These are phyloP conservation scores for Camptogramma bilineatum DNA, from an alignment of 2,888 invertebrate genomes.

Conservation along the genomic window DNA sequence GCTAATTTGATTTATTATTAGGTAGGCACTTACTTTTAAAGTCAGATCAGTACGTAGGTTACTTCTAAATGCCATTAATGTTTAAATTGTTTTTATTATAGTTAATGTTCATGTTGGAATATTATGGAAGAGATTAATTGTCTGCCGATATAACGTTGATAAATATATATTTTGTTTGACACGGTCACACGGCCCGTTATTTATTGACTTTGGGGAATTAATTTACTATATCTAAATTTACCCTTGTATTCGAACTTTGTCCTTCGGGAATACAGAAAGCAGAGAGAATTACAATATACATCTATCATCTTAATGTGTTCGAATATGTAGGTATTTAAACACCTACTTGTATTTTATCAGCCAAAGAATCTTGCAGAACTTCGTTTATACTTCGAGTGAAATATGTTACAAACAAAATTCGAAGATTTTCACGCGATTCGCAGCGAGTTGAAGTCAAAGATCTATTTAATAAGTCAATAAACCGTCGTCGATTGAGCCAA, in stretches of 20 bases:
- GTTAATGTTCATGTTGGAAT: constrained; percentile 18
- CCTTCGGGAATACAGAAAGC: constrained; percentile 23
- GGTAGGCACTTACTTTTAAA: not conserved
- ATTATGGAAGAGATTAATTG: constrained; percentile 29
- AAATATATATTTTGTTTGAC: constrained; percentile 38
- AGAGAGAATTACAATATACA: constrained; percentile 25
- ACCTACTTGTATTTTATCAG: constrained; percentile 20
- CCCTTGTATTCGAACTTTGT: constrained; percentile 27
- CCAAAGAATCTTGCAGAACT: constrained; percentile 14
- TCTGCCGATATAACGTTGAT: constrained; percentile 26
- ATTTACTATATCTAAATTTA: constrained; percentile 34
- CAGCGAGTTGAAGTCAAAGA: constrained; percentile 67
- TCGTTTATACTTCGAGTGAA: constrained; percentile 22
- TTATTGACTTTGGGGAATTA: constrained; percentile 43
- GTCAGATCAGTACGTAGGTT: not conserved
- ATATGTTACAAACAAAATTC: constrained; percentile 55
- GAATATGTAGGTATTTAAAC: constrained; percentile 15
- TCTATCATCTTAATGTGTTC: constrained; percentile 31
- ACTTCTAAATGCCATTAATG: not conserved
- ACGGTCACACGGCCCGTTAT: constrained; percentile 38
- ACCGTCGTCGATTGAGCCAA: constrained; percentile 76
- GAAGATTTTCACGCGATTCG: constrained; percentile 53
- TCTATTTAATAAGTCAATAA: constrained; percentile 82
- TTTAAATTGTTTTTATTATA: constrained; percentile 9
- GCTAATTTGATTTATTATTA: not conserved